Conservation (phyloP, 2,888 invertebrate genomes). For the Lasioglossum pauxillum region DNA sequence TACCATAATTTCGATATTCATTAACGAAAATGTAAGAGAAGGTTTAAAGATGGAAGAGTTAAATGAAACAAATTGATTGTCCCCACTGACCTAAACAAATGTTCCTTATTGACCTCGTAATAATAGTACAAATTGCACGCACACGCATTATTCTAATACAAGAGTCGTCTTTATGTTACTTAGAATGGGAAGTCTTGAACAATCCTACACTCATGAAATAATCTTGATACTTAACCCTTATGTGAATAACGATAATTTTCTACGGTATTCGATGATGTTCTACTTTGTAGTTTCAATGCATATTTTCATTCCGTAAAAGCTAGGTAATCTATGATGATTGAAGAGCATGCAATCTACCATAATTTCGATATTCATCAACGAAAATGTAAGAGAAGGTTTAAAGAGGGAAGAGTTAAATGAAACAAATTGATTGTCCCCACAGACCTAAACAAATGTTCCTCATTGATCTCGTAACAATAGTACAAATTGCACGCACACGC, state of each 20-base stretch:
- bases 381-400: no score
- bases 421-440: background rate
- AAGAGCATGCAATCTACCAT: no score
- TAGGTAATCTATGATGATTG: no score
- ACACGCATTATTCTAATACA: background rate
- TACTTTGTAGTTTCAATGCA: no score
- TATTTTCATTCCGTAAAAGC: no score
- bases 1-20: no score
- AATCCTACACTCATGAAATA: background rate
- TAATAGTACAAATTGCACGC: background rate
- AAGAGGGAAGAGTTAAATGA: background rate
- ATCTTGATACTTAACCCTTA: background rate
- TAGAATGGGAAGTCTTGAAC: background rate
- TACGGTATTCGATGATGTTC: no score
- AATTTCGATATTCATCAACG: no score
- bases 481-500: background rate
- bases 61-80: background rate
- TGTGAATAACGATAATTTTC: no score
- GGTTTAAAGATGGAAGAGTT: no score
- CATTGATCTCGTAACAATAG: background rate
- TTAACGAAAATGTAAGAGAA: no score
- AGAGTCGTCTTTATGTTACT: background rate
- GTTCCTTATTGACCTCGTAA: background rate
- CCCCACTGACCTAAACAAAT: background rate
- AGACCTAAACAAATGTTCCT: background rate